Percentiles rank a stretch among this genome's conserved stretches.
phyloP scores from a whole-genome alignment of 2,888 invertebrate genomes.

The Tenthredo distinguenda region DNA sequence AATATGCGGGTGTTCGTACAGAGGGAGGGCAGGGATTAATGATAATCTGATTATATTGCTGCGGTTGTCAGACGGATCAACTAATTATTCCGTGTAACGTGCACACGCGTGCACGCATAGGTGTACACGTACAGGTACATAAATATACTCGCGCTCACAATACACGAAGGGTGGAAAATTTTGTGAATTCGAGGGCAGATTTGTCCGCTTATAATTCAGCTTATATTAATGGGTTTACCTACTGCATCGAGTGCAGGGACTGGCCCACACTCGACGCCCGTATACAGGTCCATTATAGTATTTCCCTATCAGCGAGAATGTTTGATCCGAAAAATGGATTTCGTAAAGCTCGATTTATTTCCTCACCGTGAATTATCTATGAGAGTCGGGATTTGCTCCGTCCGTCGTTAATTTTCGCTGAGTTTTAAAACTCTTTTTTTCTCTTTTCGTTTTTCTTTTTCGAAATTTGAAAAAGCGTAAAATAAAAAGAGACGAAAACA shows the following conservation, averaged over 20 bases:
- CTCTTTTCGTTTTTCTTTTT: too few relatives aligned
- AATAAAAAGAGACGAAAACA: too few relatives aligned
- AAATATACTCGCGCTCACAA: background rate
- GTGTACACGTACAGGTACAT: background rate
- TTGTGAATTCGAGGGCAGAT: slow-evolving; percentile 22
- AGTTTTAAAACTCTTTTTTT: too few relatives aligned
- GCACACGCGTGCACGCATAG: background rate
- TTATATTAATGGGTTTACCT: slow-evolving; percentile 44
- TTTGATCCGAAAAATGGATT: slow-evolving; percentile 32
- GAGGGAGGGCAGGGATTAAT: background rate
- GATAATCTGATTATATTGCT: slow-evolving; percentile 35
- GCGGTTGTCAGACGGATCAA: slow-evolving; percentile 38
- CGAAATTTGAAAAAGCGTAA: too few relatives aligned
- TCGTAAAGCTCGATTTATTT: slow-evolving; percentile 3
- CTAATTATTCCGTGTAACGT: slow-evolving; percentile 28
- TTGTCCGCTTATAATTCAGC: slow-evolving; percentile 37
- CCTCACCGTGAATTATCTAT: background rate
- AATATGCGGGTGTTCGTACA: background rate
- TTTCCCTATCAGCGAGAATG: slow-evolving; percentile 26
- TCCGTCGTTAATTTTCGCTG: background rate
- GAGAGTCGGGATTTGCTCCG: background rate
- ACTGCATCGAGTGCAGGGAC: slow-evolving; percentile 27
- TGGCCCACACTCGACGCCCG: background rate
- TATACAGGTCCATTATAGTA: slow-evolving; percentile 23
- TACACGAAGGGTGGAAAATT: slow-evolving; percentile 20